Evolutionary conservation across 2,797 vertebrate genomes (phyloP), one percentile per base, ranked within the genome.

Genomic region (Ptychadena robeensis): DNA sequence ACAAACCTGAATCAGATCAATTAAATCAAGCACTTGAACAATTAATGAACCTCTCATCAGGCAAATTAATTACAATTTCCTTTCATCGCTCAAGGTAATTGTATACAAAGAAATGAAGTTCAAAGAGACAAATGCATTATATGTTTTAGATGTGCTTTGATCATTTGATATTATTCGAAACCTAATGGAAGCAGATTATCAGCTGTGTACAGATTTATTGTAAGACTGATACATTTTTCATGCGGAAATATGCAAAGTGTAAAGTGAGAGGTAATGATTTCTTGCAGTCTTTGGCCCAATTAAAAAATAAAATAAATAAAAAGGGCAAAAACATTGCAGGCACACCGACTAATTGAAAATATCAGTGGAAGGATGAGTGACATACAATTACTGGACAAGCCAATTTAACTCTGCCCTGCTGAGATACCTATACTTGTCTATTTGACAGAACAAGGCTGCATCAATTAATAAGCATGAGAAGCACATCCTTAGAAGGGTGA

Each of bases 371-470:
- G 90, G 75, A 87, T 85, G 86, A 89, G 87, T 89, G 86, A 84
- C 86, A 92, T 91, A 90, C 88, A 91, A 91, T 86, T 79, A 81
- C 87, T 53, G 81, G 91, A 91, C 82, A 0, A 91, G 88, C 86
- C 89, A 91, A 93, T 93, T 92, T 92, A 91, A 88, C 86, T 87
- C 73, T 80, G 87, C 82, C 91, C 89, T 88, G 90, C 91, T 93
- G 92, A 92, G 90, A 92, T 89, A 89, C 89, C 77, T 89, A 2
- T 86, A 83, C 75, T 86, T 90, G 88, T 90, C 90, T 89, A 88
- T 92, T 91, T 87, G 72, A 83, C 77, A 87, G 80, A 90, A 88
- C 84, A 91, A 91, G 85, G 82, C 88, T 87, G 73, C 64, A 75
- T 80, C 70, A 87, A 93, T 91, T 89, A 89, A 80, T 90, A 88